Evolutionary conservation across 2,113 vertebrate species (phyloP).

Genomic region (Aspidoscelis tigris): DNA sequence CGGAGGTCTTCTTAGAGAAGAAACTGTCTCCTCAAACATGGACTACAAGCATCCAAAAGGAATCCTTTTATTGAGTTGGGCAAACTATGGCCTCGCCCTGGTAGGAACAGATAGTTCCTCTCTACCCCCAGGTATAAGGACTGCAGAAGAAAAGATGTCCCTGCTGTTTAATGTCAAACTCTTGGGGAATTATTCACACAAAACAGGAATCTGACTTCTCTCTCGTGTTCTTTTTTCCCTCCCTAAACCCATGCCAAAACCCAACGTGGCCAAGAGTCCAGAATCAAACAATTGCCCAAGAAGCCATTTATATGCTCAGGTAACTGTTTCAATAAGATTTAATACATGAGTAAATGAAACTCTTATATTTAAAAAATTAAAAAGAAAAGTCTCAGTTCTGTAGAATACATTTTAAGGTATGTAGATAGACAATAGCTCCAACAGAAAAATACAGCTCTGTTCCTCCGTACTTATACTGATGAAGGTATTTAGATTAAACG

Average conservation of each 20-base stretch:
- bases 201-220: too few species aligned
- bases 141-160: not conserved
- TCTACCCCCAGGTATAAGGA: not conserved
- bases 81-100: not conserved
- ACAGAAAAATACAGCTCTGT: slow-evolving; percentile 78
- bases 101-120: not conserved
- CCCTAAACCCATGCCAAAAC: not conserved
- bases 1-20: not conserved
- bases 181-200: not conserved
- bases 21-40: not conserved
- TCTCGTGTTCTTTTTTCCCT: not conserved
- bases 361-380: slow-evolving; percentile 80
- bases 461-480: slow-evolving; percentile 65
- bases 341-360: slow-evolving; percentile 79
- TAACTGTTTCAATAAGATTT: slow-evolving; percentile 73
- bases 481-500: slow-evolving; percentile 68
- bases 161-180: not conserved
- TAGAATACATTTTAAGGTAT: slow-evolving; percentile 79
- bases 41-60: not conserved
- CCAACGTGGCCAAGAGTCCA: slow-evolving; percentile 12
- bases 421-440: slow-evolving; percentile 77
- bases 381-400: slow-evolving; percentile 75
- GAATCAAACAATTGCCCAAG: slow-evolving; percentile 59
- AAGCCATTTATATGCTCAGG: slow-evolving; percentile 68
- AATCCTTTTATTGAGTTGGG: not conserved